Evolutionary conservation across 92 coral and sea anemone species (phyloP), one percentile per base, ranked within the genome.

Genomic region (Pocillopora meandrina): DNA sequence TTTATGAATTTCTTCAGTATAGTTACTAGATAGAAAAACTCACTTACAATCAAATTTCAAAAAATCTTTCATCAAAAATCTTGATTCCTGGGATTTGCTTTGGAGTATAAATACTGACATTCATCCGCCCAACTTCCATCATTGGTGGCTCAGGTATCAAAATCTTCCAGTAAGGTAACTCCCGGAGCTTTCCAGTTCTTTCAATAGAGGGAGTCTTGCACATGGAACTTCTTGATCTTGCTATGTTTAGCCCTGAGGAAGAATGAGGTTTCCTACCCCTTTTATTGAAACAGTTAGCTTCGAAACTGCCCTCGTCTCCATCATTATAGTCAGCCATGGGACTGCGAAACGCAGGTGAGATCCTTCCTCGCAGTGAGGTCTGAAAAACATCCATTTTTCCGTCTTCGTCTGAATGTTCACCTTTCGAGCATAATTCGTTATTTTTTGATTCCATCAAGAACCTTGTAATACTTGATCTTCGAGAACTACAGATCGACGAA

Each of bases 101-200:
- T 52, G 98, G 98, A 2, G 98, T 96, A 66, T 90, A 96, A 56
- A 96, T 96, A 80, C 98, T 96, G 19, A 96, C 98, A 63, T 96
- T 96, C 98, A 96, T 96, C 72, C 92, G 86, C 12, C 82, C 97
- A 18, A 96, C 94, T 68, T 90, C 98, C 89, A 94, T 90, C 79
- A 88, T 88, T 0, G 98, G 98, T 7, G 98, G 98, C 80, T 95
- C 97, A 17, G 98, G 98, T 20, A 93, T 95, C 74, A 96, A 87
- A 72, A 96, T 84, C 72, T 87, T 90, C 98, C 96, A 94, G 84
- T 93, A 93, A 52, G 92, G 88, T 10, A 91, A 60, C 47, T 93
- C 97, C 31, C 84, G 87, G 14, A 93, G 90, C 49, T 93, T 93
- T 1, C 97, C 97, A 19, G 88, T 78, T 78, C 97, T 81, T 34